Conservation (phyloP, 2,113 vertebrate species). For the Gymnorhina tibicen region DNA sequence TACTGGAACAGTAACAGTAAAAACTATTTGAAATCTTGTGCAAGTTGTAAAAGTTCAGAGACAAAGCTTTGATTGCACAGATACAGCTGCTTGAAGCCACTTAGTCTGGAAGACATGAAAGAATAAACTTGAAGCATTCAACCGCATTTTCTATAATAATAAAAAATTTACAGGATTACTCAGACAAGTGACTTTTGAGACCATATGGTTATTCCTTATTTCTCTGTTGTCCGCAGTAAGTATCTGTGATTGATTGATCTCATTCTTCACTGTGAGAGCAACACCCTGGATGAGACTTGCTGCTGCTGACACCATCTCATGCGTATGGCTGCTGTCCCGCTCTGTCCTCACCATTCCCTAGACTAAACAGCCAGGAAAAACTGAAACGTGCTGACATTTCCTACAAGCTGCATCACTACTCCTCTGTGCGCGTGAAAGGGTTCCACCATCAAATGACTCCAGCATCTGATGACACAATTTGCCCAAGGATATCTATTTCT, state of each 20-base stretch:
- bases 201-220: neutral
- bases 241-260: neutral
- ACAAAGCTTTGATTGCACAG: neutral
- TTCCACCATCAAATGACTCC: constrained; percentile 42
- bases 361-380: constrained; percentile 55
- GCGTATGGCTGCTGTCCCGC: neutral
- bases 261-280: neutral
- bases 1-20: neutral
- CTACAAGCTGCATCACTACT: constrained; percentile 28
- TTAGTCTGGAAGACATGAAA: neutral
- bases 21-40: neutral
- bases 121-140: neutral
- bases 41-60: neutral
- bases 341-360: constrained; percentile 26
- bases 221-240: neutral
- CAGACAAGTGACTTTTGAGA: neutral
- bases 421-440: neutral
- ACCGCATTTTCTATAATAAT: neutral
- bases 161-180: neutral
- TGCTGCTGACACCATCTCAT: constrained; percentile 1
- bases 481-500: constrained; percentile 47
- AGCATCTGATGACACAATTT: constrained; percentile 27
- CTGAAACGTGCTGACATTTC: constrained; percentile 58
- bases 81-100: neutral
- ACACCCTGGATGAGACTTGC: neutral